Percentiles rank a stretch among this genome's conserved stretches.
phyloP scores from a whole-genome alignment of 2,888 invertebrate genomes.

The Andrena minutula region DNA sequence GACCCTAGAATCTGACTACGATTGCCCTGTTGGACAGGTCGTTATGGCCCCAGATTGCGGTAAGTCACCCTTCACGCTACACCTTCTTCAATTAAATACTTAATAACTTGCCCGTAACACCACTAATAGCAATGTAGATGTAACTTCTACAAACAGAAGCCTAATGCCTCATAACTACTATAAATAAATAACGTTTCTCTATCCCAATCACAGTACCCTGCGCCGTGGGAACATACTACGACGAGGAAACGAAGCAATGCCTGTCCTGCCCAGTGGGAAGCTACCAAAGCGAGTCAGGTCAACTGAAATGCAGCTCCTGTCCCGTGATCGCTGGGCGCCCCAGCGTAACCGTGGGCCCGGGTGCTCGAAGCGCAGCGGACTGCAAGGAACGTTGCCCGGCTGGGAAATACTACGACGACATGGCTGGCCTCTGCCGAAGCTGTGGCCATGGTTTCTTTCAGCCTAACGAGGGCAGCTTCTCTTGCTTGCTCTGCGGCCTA shows the following conservation, averaged over 20 bases:
- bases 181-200: neutral
- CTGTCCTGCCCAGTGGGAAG: conserved; percentile 94
- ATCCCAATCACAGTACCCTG: conserved; percentile 90
- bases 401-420: conserved; percentile 95
- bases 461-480: conserved; percentile 95
- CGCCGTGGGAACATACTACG: conserved; percentile 95
- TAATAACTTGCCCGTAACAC: no score
- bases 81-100: no score
- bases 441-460: conserved; percentile 98
- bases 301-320: conserved; percentile 95
- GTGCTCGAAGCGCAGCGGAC: conserved; percentile 94
- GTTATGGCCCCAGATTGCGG: conserved; percentile 97
- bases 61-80: conserved; percentile 83
- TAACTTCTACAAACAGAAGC: neutral
- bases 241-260: conserved; percentile 91
- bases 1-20: conserved; percentile 94
- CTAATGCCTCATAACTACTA: neutral
- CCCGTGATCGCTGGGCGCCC: conserved; percentile 95
- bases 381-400: conserved; percentile 97
- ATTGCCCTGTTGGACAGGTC: conserved; percentile 97
- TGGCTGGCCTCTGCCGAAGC: conserved; percentile 94
- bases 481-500: conserved; percentile 94
- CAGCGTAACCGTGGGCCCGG: conserved; percentile 94
- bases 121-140: no score
- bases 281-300: conserved; percentile 97